Conservation (phyloP, 2,888 invertebrate genomes). For the Palloptera scutellata region DNA sequence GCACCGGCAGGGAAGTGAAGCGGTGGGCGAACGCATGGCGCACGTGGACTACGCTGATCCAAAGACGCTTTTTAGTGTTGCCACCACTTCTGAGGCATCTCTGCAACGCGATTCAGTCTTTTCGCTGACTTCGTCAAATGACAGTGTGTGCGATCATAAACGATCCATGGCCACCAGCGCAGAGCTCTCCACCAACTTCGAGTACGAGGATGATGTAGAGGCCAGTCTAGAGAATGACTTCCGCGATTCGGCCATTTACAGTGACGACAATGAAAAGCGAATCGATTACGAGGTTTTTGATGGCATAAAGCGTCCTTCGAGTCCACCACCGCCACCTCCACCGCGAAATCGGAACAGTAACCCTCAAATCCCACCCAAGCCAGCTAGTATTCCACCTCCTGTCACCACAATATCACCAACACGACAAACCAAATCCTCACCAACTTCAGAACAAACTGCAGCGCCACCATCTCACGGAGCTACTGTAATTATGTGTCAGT, state of each 20-base stretch:
- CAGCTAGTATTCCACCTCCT: slow-evolving; percentile 40
- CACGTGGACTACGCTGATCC: slow-evolving; percentile 88
- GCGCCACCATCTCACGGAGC: no score
- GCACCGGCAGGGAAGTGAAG: slow-evolving; percentile 82
- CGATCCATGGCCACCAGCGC: slow-evolving; percentile 23
- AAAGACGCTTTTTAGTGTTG: slow-evolving; percentile 69
- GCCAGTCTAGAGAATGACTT: slow-evolving; percentile 74
- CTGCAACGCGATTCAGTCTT: slow-evolving; percentile 62
- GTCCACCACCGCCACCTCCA: slow-evolving; percentile 54
- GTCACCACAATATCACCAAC: slow-evolving; percentile 26
- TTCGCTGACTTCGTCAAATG: slow-evolving; percentile 63
- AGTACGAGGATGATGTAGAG: slow-evolving; percentile 79
- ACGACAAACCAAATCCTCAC: slow-evolving; percentile 33
- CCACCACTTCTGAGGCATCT: slow-evolving; percentile 50
- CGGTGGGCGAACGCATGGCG: slow-evolving; percentile 87
- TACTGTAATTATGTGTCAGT: slow-evolving; percentile 51
- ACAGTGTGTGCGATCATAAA: slow-evolving; percentile 59
- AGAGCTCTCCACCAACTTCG: slow-evolving; percentile 68
- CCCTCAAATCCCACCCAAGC: slow-evolving; percentile 51
- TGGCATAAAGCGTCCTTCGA: slow-evolving; percentile 44
- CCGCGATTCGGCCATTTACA: slow-evolving; percentile 85
- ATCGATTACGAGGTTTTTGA: slow-evolving; percentile 44
- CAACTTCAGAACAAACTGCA: slow-evolving; percentile 14
- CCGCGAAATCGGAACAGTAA: slow-evolving; percentile 36
- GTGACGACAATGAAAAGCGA: slow-evolving; percentile 69